Evolutionary conservation across 1,140 invertebrate genomes (phyloP), one percentile per base, ranked within the genome.

Genomic region (Lepidurus apus): DNA sequence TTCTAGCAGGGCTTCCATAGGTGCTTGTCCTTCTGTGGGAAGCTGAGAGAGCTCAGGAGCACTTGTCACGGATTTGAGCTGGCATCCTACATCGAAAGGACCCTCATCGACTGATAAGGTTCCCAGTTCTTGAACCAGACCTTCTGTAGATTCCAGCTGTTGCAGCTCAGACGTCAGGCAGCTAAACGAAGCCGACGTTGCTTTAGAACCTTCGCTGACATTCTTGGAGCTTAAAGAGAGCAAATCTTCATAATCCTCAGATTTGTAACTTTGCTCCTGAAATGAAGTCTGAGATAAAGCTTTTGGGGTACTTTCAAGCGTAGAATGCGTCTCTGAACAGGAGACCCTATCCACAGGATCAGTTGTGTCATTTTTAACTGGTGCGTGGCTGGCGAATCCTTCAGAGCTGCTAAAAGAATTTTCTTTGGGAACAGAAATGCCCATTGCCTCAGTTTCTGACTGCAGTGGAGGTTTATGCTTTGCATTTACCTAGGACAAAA

Each of bases 1-100:
- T 65, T 65, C 53, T n/a, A 65, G 53, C 53, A 65, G 53, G 21
- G 53, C 53, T 65, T 65, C 53, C 53, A 65, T 65, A 21, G 53
- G 53, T 7, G 53, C 53, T 65, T 65, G 17, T 13, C 53, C 53
- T 17, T 65, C 53, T 13, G 53, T 65, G 6, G 53, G 53, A 7
- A n/a, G 17, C 53, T 65, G 53, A 17, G 21, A 65, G 8, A 65
- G 53, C 13, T 65, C 53, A 7, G 53, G 53, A 17, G 53, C 53
- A 65, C 53, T 65, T 9, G 53, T 65, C 7, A 65, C 53, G 21
- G 53, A 65, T 65, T 65, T 65, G 9, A 65, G 53, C 9, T 65
- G 53, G 13, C 17, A 65, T n/a, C 53, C 53, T 65, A 65, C 53
- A 65, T 65, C 53, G 53, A 65, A 65, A 65, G 53, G 53, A 7